Conservation (phyloP, 2,797 vertebrate species). For the Zenarchopterus dispar region DNA sequence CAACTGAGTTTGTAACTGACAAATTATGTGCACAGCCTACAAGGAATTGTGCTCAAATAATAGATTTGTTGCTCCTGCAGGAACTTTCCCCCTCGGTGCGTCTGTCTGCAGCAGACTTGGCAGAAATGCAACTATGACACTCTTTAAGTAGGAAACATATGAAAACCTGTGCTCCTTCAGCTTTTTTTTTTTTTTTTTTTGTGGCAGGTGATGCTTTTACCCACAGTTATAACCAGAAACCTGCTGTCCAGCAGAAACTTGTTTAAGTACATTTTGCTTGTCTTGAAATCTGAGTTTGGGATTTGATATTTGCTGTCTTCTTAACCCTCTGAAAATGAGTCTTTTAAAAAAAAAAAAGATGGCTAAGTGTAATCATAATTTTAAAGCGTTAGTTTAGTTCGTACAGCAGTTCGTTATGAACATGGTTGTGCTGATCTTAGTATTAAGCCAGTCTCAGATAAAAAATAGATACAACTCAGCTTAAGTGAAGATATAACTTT, state of each 20-base stretch:
- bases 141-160: constrained; percentile 43
- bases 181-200: constrained; percentile 21
- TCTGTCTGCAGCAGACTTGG: constrained; percentile 55
- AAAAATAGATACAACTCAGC: too few relatives aligned
- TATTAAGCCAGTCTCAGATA: too few relatives aligned
- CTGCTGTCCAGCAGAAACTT: constrained; percentile 14
- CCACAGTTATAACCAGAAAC: constrained; percentile 29
- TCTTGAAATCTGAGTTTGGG: constrained; percentile 20
- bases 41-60: constrained; percentile 37
- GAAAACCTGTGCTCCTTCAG: constrained; percentile 30
- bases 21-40: constrained; percentile 49
- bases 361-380: not conserved
- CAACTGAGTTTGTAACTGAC: constrained; percentile 52
- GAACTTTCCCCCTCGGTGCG: constrained; percentile 3
- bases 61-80: constrained; percentile 24
- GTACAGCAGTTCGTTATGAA: too few relatives aligned
- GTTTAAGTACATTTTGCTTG: constrained; percentile 43
- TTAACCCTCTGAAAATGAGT: constrained; percentile 10
- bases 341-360: constrained; percentile 1
- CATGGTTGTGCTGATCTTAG: too few relatives aligned
- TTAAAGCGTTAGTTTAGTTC: too few relatives aligned
- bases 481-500: too few relatives aligned
- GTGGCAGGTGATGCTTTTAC: constrained; percentile 51
- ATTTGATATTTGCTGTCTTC: constrained; percentile 47
- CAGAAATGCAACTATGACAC: constrained; percentile 33